A percentile compares a stretch with the other conserved stretches of the same genome.
These are phyloP conservation scores for Saguinus midas DNA, from an alignment of 2,113 vertebrate genomes.

Conservation along the genomic window DNA sequence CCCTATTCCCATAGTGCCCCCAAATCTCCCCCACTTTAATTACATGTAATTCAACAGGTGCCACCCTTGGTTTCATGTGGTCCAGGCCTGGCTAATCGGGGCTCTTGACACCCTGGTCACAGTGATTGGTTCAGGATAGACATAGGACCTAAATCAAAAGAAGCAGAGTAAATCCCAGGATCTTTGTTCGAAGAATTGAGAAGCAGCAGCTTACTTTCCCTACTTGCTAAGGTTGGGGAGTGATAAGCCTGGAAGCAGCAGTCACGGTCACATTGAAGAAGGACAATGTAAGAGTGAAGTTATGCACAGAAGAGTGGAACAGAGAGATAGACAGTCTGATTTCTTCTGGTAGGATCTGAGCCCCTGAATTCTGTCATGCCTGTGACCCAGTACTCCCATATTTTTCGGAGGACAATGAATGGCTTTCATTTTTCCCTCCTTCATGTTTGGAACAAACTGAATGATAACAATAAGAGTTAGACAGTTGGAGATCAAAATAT, in stretches of 20 bases:
- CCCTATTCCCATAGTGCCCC: background rate
- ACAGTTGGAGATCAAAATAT: background rate
- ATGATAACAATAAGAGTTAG: background rate
- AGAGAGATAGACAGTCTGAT: background rate
- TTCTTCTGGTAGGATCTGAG: background rate
- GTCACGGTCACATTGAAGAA: background rate
- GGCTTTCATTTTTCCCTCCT: background rate
- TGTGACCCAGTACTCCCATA: background rate
- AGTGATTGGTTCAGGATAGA: background rate
- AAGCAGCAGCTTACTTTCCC: background rate
- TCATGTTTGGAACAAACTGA: background rate
- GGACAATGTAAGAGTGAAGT: background rate
- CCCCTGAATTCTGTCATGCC: background rate
- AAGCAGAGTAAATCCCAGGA: background rate
- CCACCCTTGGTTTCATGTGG: background rate
- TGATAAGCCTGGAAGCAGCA: background rate
- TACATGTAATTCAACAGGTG: background rate
- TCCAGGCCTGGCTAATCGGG: background rate
- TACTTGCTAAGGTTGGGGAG: background rate
- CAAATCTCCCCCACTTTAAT: rapidly evolving
- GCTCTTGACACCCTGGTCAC: background rate
- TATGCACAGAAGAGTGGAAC: background rate
- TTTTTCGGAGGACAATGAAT: background rate
- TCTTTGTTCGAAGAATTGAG: background rate
- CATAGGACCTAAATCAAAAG: background rate